Evolutionary conservation across 2,888 invertebrate species (phyloP), one percentile per base, ranked within the genome.

Genomic region (Arge pagana): DNA sequence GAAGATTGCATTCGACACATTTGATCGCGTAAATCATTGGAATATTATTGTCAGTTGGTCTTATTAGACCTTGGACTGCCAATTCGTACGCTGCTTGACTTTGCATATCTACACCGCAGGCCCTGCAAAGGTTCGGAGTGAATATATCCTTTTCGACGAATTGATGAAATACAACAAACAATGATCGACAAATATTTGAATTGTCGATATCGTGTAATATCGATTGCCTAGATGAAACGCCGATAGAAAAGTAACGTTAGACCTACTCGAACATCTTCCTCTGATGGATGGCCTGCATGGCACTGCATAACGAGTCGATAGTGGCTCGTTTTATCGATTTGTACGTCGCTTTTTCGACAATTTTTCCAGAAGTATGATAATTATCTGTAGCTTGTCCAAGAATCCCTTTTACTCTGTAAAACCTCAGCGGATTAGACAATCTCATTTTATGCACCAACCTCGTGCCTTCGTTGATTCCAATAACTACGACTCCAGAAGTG

Each of bases 61-160:
- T 80, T 3, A 96, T 82, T 0, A 88, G 81, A 0, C 98, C 97
- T 72, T 87, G 79, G 1, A 85, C 80, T 5, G 96, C 96, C 52
- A 97, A 68, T 52, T 97, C 93, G 76, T 93, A 98, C 7, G 94
- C 94, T 35, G 88, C 84, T 76, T 97, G 92, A 31, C 92, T 92
- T 65, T 92, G 86, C 55, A 90, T 81, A 70, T 92, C 87, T 0
- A 96, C 84, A 18, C 94, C 94, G 61, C 85, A 83, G 35, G 86
- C 69, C 61, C 89, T 89, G 70, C 50, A 77, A 74, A 40, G 45
- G 30, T 30, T 43, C 23, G 2, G 10, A 13, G 11, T 8, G 15
- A 24, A 49, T 37, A 13, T 49, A 23, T 8, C 8, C 28, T 3
- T 26, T 26, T n/a, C 28, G 28, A n/a, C 28, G 8, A 26, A n/a